These are phyloP conservation scores for Phrixothrix hirtus DNA, from an alignment of 2,888 invertebrate species.

Conservation along the genomic window DNA sequence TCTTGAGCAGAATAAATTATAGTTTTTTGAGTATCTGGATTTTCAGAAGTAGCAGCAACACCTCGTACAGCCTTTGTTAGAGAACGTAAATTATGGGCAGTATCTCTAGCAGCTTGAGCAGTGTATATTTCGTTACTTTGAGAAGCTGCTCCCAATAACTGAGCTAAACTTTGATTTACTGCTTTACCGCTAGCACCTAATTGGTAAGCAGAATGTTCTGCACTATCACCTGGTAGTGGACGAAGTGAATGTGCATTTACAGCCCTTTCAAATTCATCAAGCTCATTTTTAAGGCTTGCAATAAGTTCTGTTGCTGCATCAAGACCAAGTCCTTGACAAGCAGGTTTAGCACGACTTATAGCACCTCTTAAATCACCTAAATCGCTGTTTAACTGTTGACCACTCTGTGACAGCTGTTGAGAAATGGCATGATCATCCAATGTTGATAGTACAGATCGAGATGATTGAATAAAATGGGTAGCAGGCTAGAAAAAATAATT, in stretches of 20 bases:
- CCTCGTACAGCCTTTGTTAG: constrained; percentile 76
- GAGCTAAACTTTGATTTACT: constrained; percentile 82
- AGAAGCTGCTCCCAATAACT: constrained; percentile 82
- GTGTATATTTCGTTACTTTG: constrained; percentile 81
- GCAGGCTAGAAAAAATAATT: constrained; percentile 58
- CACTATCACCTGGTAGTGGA: constrained; percentile 74
- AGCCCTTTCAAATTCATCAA: constrained; percentile 78
- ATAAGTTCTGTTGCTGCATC: constrained; percentile 86
- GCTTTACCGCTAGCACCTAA: constrained; percentile 69
- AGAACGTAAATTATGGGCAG: constrained; percentile 70
- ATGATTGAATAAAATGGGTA: constrained; percentile 73
- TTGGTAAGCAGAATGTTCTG: constrained; percentile 63
- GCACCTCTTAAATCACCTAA: constrained; percentile 52
- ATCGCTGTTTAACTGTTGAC: constrained; percentile 69
- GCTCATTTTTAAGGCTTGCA: constrained; percentile 75
- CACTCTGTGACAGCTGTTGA: constrained; percentile 71
- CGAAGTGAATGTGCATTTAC: constrained; percentile 72
- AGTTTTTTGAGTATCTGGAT: constrained; percentile 60
- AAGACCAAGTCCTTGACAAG: constrained; percentile 82
- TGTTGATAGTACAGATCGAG: constrained; percentile 81
- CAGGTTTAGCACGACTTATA: constrained; percentile 53
- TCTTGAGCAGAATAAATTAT: constrained; percentile 75
- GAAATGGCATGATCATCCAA: constrained; percentile 77
- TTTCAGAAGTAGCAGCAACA: constrained; percentile 72
- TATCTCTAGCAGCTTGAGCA: constrained; percentile 79